A percentile compares a stretch with the other conserved stretches of the same genome.
Conservation (phyloP, 2,797 vertebrate genomes). For the Alfaro cultratus region DNA sequence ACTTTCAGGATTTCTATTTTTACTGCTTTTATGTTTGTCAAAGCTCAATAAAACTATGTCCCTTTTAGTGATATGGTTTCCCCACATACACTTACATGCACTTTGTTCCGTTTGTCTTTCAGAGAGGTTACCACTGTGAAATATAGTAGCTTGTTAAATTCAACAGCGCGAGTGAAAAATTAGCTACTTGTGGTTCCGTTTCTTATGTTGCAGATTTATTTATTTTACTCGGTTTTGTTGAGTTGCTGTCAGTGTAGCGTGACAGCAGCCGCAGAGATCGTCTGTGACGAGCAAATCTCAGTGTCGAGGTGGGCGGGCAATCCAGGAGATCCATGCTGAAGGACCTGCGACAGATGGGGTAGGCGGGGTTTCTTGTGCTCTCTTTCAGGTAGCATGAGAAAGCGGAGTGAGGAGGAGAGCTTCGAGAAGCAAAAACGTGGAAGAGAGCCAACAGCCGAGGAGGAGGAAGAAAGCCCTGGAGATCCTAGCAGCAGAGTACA, state of each 20-base stretch:
- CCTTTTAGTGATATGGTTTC: background rate
- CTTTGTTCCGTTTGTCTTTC: background rate
- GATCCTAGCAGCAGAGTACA: background rate
- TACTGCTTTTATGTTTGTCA: slow-evolving; percentile 1
- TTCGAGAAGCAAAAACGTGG: background rate
- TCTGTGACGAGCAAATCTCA: background rate
- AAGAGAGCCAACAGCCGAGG: background rate
- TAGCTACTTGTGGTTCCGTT: background rate
- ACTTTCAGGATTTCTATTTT: slow-evolving; percentile 8
- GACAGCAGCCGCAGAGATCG: background rate
- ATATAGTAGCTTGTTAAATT: background rate
- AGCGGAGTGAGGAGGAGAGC: background rate
- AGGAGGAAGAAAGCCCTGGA: background rate
- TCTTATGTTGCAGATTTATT: background rate
- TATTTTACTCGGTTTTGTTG: background rate
- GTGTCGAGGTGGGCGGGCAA: background rate
- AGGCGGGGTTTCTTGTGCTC: background rate
- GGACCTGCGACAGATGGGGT: background rate
- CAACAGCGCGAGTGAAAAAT: background rate
- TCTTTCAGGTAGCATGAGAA: background rate
- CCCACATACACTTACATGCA: background rate
- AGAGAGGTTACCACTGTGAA: background rate
- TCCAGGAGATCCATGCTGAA: background rate
- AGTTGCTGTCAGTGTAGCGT: background rate
- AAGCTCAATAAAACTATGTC: background rate